Evolutionary conservation across 1,140 invertebrate species (phyloP).

Genomic region (Apis laboriosa): DNA sequence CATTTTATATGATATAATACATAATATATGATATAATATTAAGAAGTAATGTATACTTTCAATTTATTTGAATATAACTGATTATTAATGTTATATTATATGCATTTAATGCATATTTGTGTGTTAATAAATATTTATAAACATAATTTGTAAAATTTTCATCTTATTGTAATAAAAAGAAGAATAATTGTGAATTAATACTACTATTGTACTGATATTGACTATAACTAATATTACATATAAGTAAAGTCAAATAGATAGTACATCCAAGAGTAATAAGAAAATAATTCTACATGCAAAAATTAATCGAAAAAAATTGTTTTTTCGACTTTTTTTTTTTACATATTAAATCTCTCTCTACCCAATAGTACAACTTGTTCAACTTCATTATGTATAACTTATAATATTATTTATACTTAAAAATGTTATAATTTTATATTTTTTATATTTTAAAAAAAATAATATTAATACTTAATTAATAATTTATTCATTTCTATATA

Average conservation of each 20-base stretch:
- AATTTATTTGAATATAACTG: constrained; percentile 28
- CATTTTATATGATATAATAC: not conserved
- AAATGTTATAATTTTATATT: constrained; percentile 44
- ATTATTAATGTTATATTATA: constrained; percentile 48
- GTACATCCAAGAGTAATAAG: too few relatives aligned
- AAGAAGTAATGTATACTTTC: constrained; percentile 25
- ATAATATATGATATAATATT: constrained; percentile 2
- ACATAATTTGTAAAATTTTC: constrained; percentile 27
- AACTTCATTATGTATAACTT: too few relatives aligned
- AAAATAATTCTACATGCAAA: too few relatives aligned
- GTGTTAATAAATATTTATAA: constrained; percentile 40
- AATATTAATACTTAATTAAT: constrained; percentile 48
- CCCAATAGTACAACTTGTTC: too few relatives aligned
- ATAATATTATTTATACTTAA: too few relatives aligned
- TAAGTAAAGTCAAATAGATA: not conserved
- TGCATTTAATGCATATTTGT: constrained; percentile 23
- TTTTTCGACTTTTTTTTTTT: too few relatives aligned
- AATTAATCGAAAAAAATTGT: too few relatives aligned
- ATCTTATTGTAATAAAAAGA: constrained; percentile 44
- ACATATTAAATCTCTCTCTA: too few relatives aligned
- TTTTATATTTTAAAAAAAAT: constrained; percentile 27
- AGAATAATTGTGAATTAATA: constrained; percentile 37
- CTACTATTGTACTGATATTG: constrained; percentile 48
- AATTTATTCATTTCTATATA: constrained; percentile 30
- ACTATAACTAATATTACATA: constrained; percentile 58